A percentile compares a stretch with the other conserved stretches of the same genome.
These are phyloP conservation scores for Scolanthus callimorphus DNA, from an alignment of 92 coral and sea anemone species.

Conservation along the genomic window DNA sequence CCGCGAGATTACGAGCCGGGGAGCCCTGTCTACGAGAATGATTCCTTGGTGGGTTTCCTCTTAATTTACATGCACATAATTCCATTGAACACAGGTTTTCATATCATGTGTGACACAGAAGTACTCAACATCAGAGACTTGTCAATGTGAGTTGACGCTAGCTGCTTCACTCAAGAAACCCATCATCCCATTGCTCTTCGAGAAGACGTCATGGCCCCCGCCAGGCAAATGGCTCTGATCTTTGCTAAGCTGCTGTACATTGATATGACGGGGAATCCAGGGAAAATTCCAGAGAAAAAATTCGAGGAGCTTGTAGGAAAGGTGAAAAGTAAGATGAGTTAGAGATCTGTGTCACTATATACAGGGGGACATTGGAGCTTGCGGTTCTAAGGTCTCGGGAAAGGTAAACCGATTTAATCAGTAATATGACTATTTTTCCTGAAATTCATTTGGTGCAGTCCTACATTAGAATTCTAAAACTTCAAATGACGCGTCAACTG, in stretches of 20 bases:
- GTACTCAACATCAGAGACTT: conserved; percentile 21
- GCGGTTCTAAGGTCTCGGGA: too few relatives aligned
- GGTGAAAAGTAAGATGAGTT: background rate
- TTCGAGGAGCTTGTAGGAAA: background rate
- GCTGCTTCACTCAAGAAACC: conserved; percentile 34
- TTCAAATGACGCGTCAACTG: too few relatives aligned
- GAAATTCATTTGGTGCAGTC: too few relatives aligned
- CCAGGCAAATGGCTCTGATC: background rate
- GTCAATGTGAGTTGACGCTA: conserved; percentile 30
- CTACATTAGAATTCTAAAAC: too few relatives aligned
- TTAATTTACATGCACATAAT: too few relatives aligned
- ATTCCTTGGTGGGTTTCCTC: too few relatives aligned
- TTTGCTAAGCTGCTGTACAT: background rate
- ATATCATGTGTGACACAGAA: conserved; percentile 21
- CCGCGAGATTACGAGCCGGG: too few relatives aligned
- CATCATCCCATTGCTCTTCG: conserved; percentile 25
- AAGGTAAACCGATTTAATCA: too few relatives aligned
- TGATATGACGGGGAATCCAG: conserved; percentile 3
- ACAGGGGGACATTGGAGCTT: too few relatives aligned
- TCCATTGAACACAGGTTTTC: conserved; percentile 23
- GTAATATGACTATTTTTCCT: too few relatives aligned
- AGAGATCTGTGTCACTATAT: too few relatives aligned
- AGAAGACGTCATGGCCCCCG: conserved; percentile 15
- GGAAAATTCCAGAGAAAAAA: background rate
- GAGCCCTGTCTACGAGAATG: too few relatives aligned